Conservation (phyloP, 2,797 vertebrate genomes). For the Tauraco hartlaubi region DNA sequence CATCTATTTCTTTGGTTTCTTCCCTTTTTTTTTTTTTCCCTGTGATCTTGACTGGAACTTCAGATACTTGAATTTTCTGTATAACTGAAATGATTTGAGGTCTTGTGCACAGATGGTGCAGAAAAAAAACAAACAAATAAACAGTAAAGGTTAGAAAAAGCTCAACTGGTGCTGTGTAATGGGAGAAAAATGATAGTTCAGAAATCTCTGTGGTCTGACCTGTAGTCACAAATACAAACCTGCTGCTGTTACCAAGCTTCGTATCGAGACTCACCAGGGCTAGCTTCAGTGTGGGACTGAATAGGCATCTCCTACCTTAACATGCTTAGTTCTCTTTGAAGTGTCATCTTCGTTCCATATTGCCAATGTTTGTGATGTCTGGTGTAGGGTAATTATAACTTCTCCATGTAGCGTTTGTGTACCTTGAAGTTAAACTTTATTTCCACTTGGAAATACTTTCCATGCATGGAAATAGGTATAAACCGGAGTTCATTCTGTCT, state of each 20-base stretch:
- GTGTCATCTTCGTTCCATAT: not conserved
- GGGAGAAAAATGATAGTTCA: not conserved
- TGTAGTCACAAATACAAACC: not conserved
- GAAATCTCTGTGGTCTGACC: not conserved
- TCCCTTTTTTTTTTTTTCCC: not conserved
- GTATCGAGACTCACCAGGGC: rapidly evolving
- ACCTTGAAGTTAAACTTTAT: not conserved
- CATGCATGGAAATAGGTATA: rapidly evolving
- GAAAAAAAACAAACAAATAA: not conserved
- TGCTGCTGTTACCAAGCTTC: not conserved
- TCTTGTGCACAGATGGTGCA: not conserved
- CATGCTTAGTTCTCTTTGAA: not conserved
- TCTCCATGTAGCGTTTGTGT: rapidly evolving
- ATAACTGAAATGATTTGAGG: not conserved
- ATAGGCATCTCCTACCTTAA: not conserved
- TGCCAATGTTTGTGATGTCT: not conserved
- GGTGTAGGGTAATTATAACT: not conserved
- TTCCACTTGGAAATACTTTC: not conserved
- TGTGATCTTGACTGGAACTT: not conserved
- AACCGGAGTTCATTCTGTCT: rapidly evolving
- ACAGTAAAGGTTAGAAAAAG: not conserved
- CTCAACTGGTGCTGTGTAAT: not conserved
- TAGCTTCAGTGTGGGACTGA: not conserved
- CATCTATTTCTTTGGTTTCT: not conserved
- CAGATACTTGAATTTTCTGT: not conserved